Evolutionary conservation across 2,113 vertebrate species (phyloP).

Genomic region (Mustela nigripes): DNA sequence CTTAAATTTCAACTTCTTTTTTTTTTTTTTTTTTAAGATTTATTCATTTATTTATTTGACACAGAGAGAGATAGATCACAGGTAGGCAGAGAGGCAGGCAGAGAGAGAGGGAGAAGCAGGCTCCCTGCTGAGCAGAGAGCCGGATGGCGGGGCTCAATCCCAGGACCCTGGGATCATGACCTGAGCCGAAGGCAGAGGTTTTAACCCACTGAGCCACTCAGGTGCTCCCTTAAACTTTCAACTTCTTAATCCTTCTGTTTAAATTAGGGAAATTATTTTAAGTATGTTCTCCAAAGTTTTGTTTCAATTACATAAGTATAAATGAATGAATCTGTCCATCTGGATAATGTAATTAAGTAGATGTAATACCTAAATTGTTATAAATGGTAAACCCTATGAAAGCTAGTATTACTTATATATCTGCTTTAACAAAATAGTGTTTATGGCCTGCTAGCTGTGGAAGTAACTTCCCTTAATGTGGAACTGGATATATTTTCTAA

Average conservation of each 20-base stretch:
- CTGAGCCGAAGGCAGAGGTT: too few relatives aligned
- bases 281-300: neutral
- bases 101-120: too few relatives aligned
- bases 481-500: neutral
- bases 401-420: neutral
- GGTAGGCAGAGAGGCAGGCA: too few relatives aligned
- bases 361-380: constrained; percentile 16
- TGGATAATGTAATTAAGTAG: neutral
- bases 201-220: too few relatives aligned
- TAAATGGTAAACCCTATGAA: neutral
- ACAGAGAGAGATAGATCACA: too few relatives aligned
- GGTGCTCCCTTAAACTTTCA: neutral
- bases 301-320: neutral
- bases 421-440: neutral
- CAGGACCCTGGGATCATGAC: too few relatives aligned
- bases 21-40: too few relatives aligned
- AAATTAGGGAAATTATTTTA: constrained; percentile 25
- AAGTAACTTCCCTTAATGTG: neutral
- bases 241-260: constrained; percentile 20
- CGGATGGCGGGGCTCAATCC: too few relatives aligned
- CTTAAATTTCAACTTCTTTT: constrained; percentile 14
- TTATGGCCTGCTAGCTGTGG: neutral
- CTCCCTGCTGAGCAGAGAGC: too few relatives aligned
- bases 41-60: too few relatives aligned
- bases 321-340: constrained; percentile 41